Conservation (phyloP, 2,888 invertebrate species). For the Myathropa florea region DNA sequence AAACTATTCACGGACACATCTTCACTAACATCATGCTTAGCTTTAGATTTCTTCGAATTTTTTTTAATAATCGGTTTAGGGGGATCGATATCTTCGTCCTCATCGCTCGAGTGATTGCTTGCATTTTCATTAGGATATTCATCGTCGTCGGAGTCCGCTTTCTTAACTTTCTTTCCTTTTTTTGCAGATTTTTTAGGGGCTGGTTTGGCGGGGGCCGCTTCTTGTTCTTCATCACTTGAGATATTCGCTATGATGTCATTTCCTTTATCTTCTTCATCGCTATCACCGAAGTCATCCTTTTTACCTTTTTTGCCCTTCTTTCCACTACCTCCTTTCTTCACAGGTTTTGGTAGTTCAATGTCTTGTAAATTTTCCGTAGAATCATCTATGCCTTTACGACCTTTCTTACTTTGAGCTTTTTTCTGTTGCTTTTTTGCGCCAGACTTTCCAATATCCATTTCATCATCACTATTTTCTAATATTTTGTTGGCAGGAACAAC, state of each 20-base stretch:
- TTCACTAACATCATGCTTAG: background rate
- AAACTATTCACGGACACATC: slow-evolving; percentile 73
- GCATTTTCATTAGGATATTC: slow-evolving; percentile 72
- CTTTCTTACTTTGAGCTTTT: slow-evolving; percentile 75
- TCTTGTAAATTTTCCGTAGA: slow-evolving; percentile 68
- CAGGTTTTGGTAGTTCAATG: slow-evolving; percentile 43
- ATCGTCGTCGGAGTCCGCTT: slow-evolving; percentile 71
- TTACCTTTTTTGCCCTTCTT: slow-evolving; percentile 63
- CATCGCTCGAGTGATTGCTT: slow-evolving; percentile 41
- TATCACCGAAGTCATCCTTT: slow-evolving; percentile 77
- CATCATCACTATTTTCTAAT: slow-evolving; percentile 78
- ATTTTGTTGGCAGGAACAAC: slow-evolving; percentile 66
- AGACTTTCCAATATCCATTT: slow-evolving; percentile 74
- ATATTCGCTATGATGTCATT: background rate
- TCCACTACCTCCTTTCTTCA: slow-evolving; percentile 50
- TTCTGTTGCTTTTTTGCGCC: slow-evolving; percentile 72
- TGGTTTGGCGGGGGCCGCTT: slow-evolving; percentile 21
- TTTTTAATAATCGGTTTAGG: slow-evolving; percentile 76
- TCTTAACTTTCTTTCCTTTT: slow-evolving; percentile 74
- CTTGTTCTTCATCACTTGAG: slow-evolving; percentile 42
- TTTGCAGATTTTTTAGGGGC: slow-evolving; percentile 77
- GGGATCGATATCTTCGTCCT: slow-evolving; percentile 64
- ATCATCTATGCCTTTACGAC: slow-evolving; percentile 70
- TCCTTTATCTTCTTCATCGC: slow-evolving; percentile 72
- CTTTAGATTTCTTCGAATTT: slow-evolving; percentile 76